phyloP scores from a whole-genome alignment of 2,113 vertebrate species.

The Solea solea region DNA sequence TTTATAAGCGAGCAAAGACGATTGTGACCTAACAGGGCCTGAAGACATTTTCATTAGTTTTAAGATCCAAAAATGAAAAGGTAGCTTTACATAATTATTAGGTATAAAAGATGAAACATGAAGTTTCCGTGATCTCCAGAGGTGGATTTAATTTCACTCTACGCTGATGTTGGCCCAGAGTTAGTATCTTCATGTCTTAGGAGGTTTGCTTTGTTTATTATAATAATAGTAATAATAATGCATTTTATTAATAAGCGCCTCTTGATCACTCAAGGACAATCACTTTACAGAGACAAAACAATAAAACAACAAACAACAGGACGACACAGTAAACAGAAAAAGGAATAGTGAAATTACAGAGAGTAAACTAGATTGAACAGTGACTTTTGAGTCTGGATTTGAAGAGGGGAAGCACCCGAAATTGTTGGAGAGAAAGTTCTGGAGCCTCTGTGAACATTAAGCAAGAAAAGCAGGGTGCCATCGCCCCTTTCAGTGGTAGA shows the following conservation, averaged over 20 bases:
- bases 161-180: conserved; percentile 4
- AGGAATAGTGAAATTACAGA: too few relatives aligned
- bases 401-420: conserved; percentile 13
- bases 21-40: conserved; percentile 13
- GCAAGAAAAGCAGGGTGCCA: neutral
- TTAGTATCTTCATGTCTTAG: conserved; percentile 8
- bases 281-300: too few relatives aligned
- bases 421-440: conserved; percentile 32
- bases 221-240: too few relatives aligned
- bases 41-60: conserved; percentile 23
- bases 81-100: conserved; percentile 33
- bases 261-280: too few relatives aligned
- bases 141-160: conserved; percentile 13
- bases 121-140: conserved; percentile 15
- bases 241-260: too few relatives aligned
- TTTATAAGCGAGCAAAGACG: conserved; percentile 43
- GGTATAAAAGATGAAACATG: conserved; percentile 3
- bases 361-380: too few relatives aligned
- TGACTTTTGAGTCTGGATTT: too few relatives aligned
- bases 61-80: conserved; percentile 38
- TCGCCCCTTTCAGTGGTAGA: too few relatives aligned
- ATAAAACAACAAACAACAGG: too few relatives aligned
- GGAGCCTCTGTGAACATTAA: conserved; percentile 39
- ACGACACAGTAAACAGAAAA: too few relatives aligned
- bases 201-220: conserved; percentile 20